Percentiles rank a stretch among this genome's conserved stretches.
Evolutionary conservation across 2,888 invertebrate species (phyloP).

Genomic region (Rhagonycha fulva): DNA sequence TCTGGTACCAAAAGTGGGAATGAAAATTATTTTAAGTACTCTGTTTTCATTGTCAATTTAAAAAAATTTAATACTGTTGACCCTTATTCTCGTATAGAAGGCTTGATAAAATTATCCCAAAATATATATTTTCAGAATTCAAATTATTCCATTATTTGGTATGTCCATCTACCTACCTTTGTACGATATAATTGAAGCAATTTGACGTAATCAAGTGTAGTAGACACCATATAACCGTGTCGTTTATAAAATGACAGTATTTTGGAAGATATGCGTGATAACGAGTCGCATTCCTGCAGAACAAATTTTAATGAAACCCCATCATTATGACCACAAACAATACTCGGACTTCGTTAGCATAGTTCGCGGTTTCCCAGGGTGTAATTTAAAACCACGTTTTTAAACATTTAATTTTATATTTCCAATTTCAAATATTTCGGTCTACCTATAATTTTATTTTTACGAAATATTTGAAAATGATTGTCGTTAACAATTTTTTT

Average conservation of each 20-base stretch:
- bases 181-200: constrained; percentile 9
- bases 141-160: neutral
- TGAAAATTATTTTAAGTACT: neutral
- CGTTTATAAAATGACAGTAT: constrained; percentile 34
- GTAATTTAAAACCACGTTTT: constrained; percentile 29
- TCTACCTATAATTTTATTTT: constrained; percentile 9
- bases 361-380: constrained; percentile 20
- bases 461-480: neutral
- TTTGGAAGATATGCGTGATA: constrained; percentile 26
- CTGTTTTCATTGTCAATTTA: neutral
- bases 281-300: constrained; percentile 33
- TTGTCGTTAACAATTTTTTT: neutral
- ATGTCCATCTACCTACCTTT: neutral
- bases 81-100: neutral
- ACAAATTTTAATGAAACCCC: constrained; percentile 30
- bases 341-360: constrained; percentile 34
- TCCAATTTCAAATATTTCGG: constrained; percentile 2
- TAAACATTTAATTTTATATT: constrained; percentile 26
- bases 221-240: constrained; percentile 11
- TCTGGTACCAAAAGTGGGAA: neutral
- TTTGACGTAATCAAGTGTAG: constrained; percentile 27
- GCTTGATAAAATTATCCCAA: neutral
- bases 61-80: neutral
- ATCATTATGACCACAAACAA: constrained; percentile 35
- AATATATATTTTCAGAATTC: neutral